phyloP scores from a whole-genome alignment of 2,888 invertebrate genomes.

The Vanessa cardui region DNA sequence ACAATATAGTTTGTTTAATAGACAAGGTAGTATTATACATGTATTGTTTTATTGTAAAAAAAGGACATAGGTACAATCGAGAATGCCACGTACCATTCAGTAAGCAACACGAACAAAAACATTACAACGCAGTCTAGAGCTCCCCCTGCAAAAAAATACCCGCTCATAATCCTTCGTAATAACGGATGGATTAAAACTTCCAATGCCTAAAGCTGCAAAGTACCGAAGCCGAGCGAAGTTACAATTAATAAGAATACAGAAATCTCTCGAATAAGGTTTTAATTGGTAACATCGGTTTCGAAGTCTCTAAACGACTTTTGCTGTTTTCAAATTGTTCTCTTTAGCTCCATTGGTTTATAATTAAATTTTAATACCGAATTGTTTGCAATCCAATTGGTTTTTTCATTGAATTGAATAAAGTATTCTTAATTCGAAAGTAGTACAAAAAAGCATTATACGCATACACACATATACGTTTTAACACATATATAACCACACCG shows the following conservation, averaged over 20 bases:
- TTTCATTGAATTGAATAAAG: too few species aligned
- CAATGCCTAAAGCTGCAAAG: conserved; percentile 48
- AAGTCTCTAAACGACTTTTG: conserved; percentile 14
- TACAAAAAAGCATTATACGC: too few species aligned
- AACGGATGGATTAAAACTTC: conserved; percentile 54
- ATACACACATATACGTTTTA: too few species aligned
- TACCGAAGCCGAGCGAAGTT: conserved; percentile 43
- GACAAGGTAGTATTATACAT: background rate
- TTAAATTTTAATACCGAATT: conserved; percentile 13
- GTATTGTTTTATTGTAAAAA: background rate
- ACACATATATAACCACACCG: too few species aligned
- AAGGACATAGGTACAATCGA: conserved; percentile 1
- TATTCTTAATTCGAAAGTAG: too few species aligned
- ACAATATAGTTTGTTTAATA: too few species aligned
- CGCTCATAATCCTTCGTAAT: conserved; percentile 53
- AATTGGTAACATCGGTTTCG: conserved; percentile 36
- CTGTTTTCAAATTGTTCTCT: conserved; percentile 23
- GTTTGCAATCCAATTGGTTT: background rate
- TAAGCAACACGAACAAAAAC: conserved; percentile 47
- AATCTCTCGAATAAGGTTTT: conserved; percentile 36
- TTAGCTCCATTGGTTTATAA: conserved; percentile 8
- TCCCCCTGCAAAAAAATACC: conserved; percentile 45
- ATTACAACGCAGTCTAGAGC: conserved; percentile 37
- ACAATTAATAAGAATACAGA: conserved; percentile 42
- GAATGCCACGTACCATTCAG: conserved; percentile 34